Percentiles rank a stretch among this genome's conserved stretches.
phyloP scores from a whole-genome alignment of 2,113 vertebrate species.

The Mustela nigripes region DNA sequence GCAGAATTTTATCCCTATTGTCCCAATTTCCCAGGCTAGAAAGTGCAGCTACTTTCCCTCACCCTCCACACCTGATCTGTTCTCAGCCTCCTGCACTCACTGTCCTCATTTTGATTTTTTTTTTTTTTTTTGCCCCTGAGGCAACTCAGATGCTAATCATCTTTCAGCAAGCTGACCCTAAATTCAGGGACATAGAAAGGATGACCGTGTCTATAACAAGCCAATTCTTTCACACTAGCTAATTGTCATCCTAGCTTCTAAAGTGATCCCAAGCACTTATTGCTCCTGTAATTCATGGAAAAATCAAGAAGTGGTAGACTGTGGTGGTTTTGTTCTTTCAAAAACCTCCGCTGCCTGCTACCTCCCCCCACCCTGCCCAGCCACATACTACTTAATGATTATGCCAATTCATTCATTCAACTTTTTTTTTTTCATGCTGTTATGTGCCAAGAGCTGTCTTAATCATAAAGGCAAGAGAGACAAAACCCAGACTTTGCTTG shows the following conservation, averaged over 20 bases:
- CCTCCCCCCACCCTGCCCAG: background rate
- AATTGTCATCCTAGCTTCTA: background rate
- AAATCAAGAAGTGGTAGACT: background rate
- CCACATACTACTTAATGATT: background rate
- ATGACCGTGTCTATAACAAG: background rate
- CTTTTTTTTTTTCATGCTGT: background rate
- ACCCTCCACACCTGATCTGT: background rate
- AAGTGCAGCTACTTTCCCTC: background rate
- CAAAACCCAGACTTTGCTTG: background rate
- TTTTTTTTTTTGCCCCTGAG: background rate
- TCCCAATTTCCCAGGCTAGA: background rate
- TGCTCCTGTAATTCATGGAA: background rate
- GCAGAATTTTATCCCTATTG: background rate
- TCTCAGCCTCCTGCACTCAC: background rate
- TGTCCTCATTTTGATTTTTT: background rate
- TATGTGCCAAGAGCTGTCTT: background rate
- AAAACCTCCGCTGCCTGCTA: background rate
- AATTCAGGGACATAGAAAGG: constrained; percentile 15
- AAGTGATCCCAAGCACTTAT: background rate
- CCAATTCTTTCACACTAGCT: background rate
- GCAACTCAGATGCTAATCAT: constrained; percentile 30
- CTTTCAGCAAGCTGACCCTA: background rate
- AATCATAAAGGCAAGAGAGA: background rate
- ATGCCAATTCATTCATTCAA: background rate
- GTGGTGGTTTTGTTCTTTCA: background rate